phyloP scores from a whole-genome alignment of 2,888 invertebrate genomes.

The Ypsolopha scabrella region DNA sequence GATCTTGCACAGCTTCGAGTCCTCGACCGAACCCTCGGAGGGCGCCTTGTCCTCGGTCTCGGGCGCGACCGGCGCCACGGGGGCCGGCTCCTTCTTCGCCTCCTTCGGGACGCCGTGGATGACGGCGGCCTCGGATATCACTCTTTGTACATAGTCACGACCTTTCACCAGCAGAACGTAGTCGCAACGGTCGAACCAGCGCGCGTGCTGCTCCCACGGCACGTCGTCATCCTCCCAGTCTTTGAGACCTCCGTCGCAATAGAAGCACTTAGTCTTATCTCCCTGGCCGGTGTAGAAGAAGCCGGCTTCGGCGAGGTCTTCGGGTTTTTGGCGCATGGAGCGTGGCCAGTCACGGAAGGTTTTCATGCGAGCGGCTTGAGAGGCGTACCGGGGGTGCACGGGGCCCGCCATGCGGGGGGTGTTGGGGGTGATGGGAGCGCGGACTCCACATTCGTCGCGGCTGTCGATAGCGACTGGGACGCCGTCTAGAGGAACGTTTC shows the following conservation, averaged over 20 bases:
- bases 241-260: slow-evolving; percentile 93
- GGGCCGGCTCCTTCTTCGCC: slow-evolving; percentile 13
- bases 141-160: slow-evolving; percentile 78
- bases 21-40: slow-evolving; percentile 38
- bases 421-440: slow-evolving; percentile 26
- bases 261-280: slow-evolving; percentile 93
- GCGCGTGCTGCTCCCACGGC: slow-evolving; percentile 95
- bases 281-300: slow-evolving; percentile 92
- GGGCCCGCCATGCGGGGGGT: slow-evolving; percentile 61
- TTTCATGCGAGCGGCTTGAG: slow-evolving; percentile 76
- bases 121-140: slow-evolving; percentile 64
- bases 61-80: slow-evolving; percentile 6
- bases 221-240: slow-evolving; percentile 94
- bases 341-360: slow-evolving; percentile 87
- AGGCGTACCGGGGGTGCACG: slow-evolving; percentile 76
- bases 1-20: slow-evolving; percentile 86
- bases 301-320: slow-evolving; percentile 87
- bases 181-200: slow-evolving; percentile 91
- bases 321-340: slow-evolving; percentile 82
- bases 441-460: slow-evolving; percentile 47
- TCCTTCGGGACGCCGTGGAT: slow-evolving; percentile 32
- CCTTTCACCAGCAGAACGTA: slow-evolving; percentile 87
- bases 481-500: slow-evolving; percentile 69
- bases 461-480: slow-evolving; percentile 68
- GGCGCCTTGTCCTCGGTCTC: slow-evolving; percentile 13